A percentile compares a stretch with the other conserved stretches of the same genome.
phyloP scores from a whole-genome alignment of 2,797 vertebrate genomes.

The Chaetodon trifasciatus region DNA sequence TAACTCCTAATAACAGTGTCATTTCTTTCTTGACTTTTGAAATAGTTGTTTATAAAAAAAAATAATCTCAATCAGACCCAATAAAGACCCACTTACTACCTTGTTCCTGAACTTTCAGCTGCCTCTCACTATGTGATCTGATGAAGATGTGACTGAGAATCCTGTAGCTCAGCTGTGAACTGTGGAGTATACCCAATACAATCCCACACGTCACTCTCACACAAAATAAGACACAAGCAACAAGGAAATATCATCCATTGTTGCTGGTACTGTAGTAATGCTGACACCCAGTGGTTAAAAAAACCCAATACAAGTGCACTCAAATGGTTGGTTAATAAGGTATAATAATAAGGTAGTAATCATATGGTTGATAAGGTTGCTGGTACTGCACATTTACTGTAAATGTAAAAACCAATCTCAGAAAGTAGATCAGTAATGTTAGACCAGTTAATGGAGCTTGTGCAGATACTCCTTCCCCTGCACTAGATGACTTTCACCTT shows the following conservation, averaged over 20 bases:
- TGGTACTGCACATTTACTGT: neutral
- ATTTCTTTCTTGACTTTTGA: neutral
- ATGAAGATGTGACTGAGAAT: neutral
- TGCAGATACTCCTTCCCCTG: neutral
- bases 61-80: neutral
- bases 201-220: neutral
- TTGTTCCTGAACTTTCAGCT: neutral
- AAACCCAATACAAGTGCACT: neutral
- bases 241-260: neutral
- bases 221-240: neutral
- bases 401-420: no score
- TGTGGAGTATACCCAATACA: neutral
- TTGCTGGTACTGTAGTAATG: neutral
- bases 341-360: no score
- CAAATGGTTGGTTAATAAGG: no score
- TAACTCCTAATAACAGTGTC: neutral
- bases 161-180: neutral
- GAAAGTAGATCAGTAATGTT: neutral
- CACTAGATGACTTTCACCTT: conserved; percentile 11
- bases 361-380: no score
- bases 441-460: neutral
- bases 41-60: neutral
- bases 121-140: neutral
- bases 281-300: conserved; percentile 69
- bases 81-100: neutral